Base-by-base conservation (phyloP, 2,113 vertebrate species). In the Stigmatopora nigra region DNA sequence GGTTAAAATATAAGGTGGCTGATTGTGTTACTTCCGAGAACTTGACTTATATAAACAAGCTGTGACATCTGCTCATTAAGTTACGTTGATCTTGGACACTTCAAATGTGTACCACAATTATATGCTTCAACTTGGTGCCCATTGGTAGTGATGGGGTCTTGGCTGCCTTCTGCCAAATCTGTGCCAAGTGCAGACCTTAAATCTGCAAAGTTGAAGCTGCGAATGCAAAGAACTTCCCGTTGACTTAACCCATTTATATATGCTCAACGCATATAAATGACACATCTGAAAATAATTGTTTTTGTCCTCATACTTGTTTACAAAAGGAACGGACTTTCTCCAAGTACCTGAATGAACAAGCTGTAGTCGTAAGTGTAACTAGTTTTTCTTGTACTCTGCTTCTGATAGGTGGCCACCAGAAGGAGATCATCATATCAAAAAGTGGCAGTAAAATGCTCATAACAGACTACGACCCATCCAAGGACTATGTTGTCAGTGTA, bases 401-500 rank as follows among this genome's bases (percentile, higher is more conserved):
- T 68, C 2, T 55, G 6, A 57, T 78, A 90, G 91, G 81, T 71
- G 87, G 86, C 67, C 80, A 86, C 61, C 83, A 86, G 68, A 85
- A 55, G 65, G 89, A 91, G 74, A 70, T 90, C 78, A 82, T 79
- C 11, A 73, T 89, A 14, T 82, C 84, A 19, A 90, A 87, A 79
- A 84, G 86, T 35, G 84, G 88, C 72, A 88, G 66, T 8, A 89
- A 76, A 61, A 86, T 88, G 51, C 65, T 88, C 72, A 90, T 92
- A 81, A 85, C 79, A 41, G 89, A 90, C 81, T 90, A 86, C 79
- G 79, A 71, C 78, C 71, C 89, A 19, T 69, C 55, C 13, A 86
- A 81, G 78, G 80, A 85, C 49, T 92, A 91, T 69, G 41, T 58
- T 5, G 76, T 91, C 67, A 88, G 81, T 58, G 82, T 92, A 57